Evolutionary conservation across 2,888 invertebrate species (phyloP), one percentile per base, ranked within the genome.

Genomic region (Caradrina clavipalpis): DNA sequence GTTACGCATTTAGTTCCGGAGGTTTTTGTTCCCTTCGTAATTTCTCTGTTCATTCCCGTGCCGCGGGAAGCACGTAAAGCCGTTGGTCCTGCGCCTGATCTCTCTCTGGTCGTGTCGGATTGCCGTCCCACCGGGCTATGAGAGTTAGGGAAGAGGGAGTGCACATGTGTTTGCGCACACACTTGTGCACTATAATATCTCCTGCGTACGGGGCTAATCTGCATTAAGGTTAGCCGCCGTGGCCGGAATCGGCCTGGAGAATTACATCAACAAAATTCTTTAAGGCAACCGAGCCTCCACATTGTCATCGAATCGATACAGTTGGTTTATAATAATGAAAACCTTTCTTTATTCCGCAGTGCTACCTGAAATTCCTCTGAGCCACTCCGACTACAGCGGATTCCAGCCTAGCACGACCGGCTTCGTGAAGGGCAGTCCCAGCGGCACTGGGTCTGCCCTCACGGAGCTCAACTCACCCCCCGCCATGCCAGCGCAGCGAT

Each of bases 341-440:
- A 21, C 10, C 2, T 60, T 51, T 69, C 22, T 58, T 55, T 76
- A 26, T 67, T 72, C 42, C 47, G 68, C 96, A 90, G 97, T 97
- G 54, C 87, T 97, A 73, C 96, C 97, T n/a, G 97, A 97, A 81
- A 96, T 97, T 86, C 92, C 96, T 71, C 79, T 96, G 86, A 87
- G 96, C 69, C 93, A 92, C 88, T 78, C 93, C 71, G 90, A 95
- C 89, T 89, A 97, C 90, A 86, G 93, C 79, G 90, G 94, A 65
- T 95, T 93, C 86, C 95, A 94, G 75, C 73, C 94, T 2, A 89
- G 88, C 70, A 86, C 91, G 7, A 86, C 96, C 2, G 85, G 92
- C 76, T 96, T 90, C 89, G 87, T 90, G 61, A 96, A 95, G 76
- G 91, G 94, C 81, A 94, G 93, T 68, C 92, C 95, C 1, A 92